phyloP scores from a whole-genome alignment of 1,140 invertebrate genomes.

The Phortica variegata region DNA sequence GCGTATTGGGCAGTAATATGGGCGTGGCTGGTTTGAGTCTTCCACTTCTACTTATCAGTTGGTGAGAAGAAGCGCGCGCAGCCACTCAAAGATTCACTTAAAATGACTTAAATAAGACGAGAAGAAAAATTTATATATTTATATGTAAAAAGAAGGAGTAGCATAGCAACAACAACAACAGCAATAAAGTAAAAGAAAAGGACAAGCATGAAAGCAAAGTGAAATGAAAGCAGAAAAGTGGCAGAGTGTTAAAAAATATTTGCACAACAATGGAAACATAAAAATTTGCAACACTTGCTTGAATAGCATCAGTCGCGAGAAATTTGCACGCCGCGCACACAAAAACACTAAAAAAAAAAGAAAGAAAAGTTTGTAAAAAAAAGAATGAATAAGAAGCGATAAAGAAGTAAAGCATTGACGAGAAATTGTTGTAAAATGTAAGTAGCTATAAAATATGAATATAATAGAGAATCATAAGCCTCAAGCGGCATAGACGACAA shows the following conservation, averaged over 20 bases:
- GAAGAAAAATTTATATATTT: too few relatives aligned
- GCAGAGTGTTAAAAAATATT: slow-evolving; percentile 36
- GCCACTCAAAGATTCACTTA: slow-evolving; percentile 14
- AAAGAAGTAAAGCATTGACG: slow-evolving; percentile 1
- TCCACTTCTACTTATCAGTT: too few relatives aligned
- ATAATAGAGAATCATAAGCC: too few relatives aligned
- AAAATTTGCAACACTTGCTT: slow-evolving; percentile 4
- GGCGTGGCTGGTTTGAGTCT: too few relatives aligned
- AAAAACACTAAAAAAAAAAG: slow-evolving; percentile 1
- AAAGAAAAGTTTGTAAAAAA: neutral
- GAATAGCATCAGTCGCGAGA: slow-evolving; percentile 7
- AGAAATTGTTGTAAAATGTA: slow-evolving; percentile 28
- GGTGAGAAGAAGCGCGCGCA: slow-evolving; percentile 1
- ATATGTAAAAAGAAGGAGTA: neutral
- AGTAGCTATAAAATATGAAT: slow-evolving; percentile 43
- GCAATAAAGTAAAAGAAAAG: slow-evolving; percentile 18
- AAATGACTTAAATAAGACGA: too few relatives aligned
- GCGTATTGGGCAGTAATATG: neutral
- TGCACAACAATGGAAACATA: slow-evolving; percentile 34
- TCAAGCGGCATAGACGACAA: too few relatives aligned
- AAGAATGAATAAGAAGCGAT: neutral
- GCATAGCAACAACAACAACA: neutral
- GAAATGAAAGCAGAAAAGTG: too few relatives aligned
- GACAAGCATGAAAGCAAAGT: slow-evolving; percentile 28
- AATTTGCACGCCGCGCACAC: too few relatives aligned